These are phyloP conservation scores for Erinaceus europaeus DNA, from an alignment of 2,113 vertebrate species.

Conservation along the genomic window DNA sequence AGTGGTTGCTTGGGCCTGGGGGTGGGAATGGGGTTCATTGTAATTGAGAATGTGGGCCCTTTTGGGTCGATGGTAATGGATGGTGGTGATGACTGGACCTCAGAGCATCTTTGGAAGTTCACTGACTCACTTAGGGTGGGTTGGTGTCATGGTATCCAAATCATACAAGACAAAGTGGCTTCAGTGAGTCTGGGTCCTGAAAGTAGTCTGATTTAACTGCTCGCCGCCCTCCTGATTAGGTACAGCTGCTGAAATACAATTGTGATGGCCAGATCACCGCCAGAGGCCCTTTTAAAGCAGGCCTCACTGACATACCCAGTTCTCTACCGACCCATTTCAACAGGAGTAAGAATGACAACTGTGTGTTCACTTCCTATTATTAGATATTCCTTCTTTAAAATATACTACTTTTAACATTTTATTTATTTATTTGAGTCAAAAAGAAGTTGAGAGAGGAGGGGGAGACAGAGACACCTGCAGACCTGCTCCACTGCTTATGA, in stretches of 20 bases:
- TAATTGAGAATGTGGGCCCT: background rate
- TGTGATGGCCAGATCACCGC: background rate
- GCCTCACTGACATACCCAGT: background rate
- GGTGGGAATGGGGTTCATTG: background rate
- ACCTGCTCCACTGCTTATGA: too few species aligned
- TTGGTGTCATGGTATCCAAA: background rate
- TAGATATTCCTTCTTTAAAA: background rate
- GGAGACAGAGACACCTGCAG: too few species aligned
- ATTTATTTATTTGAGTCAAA: too few species aligned
- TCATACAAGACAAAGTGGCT: background rate
- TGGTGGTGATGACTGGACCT: background rate
- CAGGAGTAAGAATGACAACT: background rate
- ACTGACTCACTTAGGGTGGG: background rate
- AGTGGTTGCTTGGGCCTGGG: background rate
- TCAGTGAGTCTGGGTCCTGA: background rate
- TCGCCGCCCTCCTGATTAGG: background rate
- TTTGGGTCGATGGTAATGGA: background rate
- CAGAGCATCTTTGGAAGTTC: background rate
- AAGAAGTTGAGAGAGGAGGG: too few species aligned
- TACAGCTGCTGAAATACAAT: background rate
- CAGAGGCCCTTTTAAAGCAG: background rate
- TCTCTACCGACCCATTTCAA: constrained; percentile 15
- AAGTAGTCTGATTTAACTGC: background rate
- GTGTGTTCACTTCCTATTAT: background rate
- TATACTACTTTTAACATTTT: too few species aligned